Conservation (phyloP, 2,888 invertebrate genomes). For the Apamea crenata region DNA sequence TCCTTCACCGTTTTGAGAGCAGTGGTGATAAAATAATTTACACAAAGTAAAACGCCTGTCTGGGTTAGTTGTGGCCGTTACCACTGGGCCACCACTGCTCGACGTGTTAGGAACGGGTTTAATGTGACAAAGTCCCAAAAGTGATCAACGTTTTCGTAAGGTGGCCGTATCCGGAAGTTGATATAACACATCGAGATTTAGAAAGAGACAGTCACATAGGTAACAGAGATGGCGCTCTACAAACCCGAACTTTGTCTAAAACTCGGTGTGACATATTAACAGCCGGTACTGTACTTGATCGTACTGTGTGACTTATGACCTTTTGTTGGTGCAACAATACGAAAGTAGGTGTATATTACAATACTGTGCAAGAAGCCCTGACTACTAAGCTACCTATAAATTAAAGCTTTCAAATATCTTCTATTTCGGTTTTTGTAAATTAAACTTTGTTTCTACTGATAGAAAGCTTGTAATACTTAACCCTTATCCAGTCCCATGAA, state of each 20-base stretch:
- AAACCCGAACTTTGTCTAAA: conserved; percentile 6
- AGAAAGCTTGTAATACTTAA: conserved; percentile 6
- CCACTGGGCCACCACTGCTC: no score
- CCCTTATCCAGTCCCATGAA: conserved; percentile 1
- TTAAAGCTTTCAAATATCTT: not conserved
- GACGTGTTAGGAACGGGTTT: not conserved
- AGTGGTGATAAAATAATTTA: not conserved
- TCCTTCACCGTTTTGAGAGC: not conserved
- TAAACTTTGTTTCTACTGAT: conserved; percentile 18
- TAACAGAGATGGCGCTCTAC: conserved; percentile 10
- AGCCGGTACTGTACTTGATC: conserved; percentile 19
- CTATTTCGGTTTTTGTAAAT: not conserved
- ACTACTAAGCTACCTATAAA: conserved; percentile 24
- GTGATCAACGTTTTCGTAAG: conserved; percentile 12
- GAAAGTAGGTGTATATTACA: conserved; percentile 48
- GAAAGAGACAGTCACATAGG: not conserved
- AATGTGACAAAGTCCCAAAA: conserved; percentile 26
- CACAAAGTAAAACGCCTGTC: not conserved
- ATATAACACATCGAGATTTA: conserved; percentile 14
- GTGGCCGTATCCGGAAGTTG: not conserved
- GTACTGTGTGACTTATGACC: conserved; percentile 51
- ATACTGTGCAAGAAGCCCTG: conserved; percentile 34
- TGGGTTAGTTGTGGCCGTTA: no score
- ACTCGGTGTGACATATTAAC: conserved; percentile 10
- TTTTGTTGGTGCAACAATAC: conserved; percentile 39